Base-by-base conservation (phyloP, 2,797 vertebrate species). In the Gymnopithys bicolor region DNA sequence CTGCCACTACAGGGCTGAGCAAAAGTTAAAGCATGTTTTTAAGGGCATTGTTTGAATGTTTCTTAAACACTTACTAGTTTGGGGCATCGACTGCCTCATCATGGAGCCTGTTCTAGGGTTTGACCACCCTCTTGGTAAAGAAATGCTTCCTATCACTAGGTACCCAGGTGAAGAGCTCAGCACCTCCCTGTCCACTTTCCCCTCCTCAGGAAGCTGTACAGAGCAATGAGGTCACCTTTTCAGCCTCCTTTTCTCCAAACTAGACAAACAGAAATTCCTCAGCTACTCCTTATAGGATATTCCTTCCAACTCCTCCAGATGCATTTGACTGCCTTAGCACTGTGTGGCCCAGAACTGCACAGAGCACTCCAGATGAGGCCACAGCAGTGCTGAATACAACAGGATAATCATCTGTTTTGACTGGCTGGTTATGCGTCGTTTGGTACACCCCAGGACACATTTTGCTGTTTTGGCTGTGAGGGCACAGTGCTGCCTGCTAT, bases 251-350 rank as follows among this genome's bases (percentile, higher is more conserved):
- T 84, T 53, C 39, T 81, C 17, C 39, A 55, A 51, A 39, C 33
- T 25, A 13, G 15, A 15, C 21, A 59, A 67, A 4, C 3, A 10
- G 5, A 8, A 37, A 64, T 9, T 59, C 35, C 18, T 81, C 32
- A 51, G 13, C 19, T 0, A 1, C 17, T 37, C 4, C 11, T 46
- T 6, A 28, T 1, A 59, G 35, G 27, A 64, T 7, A 28, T 71
- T 70, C 21, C 18, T 70, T 70, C 43, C 45, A 30, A 0, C 11
- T 19, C 12, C 28, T 64, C 66, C 39, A 51, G 37, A 27, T 51
- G 7, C 51, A 19, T 1, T 37, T 17, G 5, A 30, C 28, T 33
- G 2, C 58, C 17, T 19, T 22, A 39, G 9, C 21, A 2, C 21
- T 33, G 11, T 45, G n/a, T 33, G 58, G 45, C n/a, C 24, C 37